Evolutionary conservation across 2,888 invertebrate genomes (phyloP), one percentile per base, ranked within the genome.

Genomic region (Polietes domitor): DNA sequence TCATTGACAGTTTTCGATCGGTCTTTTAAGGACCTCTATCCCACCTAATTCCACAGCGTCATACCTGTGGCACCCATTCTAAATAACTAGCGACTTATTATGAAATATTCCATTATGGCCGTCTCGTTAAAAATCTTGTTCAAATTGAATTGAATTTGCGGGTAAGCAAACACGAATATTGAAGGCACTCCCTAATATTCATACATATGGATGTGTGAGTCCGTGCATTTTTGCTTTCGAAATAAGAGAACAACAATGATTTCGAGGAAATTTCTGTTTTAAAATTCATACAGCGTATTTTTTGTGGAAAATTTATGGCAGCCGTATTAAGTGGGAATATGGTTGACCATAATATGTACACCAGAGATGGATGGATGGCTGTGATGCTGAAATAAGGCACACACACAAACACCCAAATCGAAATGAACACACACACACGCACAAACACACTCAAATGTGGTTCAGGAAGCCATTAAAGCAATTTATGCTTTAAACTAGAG

Each of bases 201-300:
- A 12, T 10, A 58, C 32, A 32, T 32, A 32, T 7, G 15, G 37
- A 17, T 32, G 32, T 32, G 32, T 32, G 37, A 7, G 15, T 65
- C 17, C 6, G 1, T 68, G 7, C 37, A 41, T 41, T 37, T 65
- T 10, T 17, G 63, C 71, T 26, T 61, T 82, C 15, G 71, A 24
- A 65, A 65, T 65, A 76, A 76, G 76, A 76, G 79, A 79, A 63
- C 75, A 83, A 68, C 72, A 76, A 79, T 26, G 72, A 83, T 68
- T 73, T 72, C 73, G 72, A 73, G 68, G 32, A 68, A 68, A 43
- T 77, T 70, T 70, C 68, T 73, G 73, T 80, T 83, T 83, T 80
- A 70, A 77, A 83, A 83, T 80, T 79, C 83, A 77, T 43, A 80
- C 28, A 83, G 65, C 61, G 70, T 74, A 76, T 21, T 63, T 83